A percentile compares a stretch with the other conserved stretches of the same genome.
Conservation (phyloP, 2,888 invertebrate genomes). For the Blomia tropicalis region DNA sequence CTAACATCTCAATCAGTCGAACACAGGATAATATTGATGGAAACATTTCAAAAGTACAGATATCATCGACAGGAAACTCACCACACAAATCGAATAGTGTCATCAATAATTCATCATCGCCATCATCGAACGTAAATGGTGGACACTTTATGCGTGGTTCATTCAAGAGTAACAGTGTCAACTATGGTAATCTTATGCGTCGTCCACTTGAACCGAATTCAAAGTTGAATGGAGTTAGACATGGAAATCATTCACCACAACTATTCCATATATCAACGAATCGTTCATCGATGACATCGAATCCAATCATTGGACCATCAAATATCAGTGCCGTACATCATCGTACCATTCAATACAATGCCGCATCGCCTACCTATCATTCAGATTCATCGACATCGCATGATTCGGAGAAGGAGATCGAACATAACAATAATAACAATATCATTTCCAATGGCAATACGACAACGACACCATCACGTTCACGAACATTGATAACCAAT, state of each 20-base stretch:
- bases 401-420: conserved; percentile 17
- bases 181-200: conserved; percentile 22
- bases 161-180: conserved; percentile 23
- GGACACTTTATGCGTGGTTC: conserved; percentile 18
- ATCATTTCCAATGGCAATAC: neutral
- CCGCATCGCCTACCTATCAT: conserved; percentile 8
- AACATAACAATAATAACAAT: conserved; percentile 9
- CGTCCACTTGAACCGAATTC: neutral
- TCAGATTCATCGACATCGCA: conserved; percentile 18
- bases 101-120: neutral
- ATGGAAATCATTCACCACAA: conserved; percentile 18
- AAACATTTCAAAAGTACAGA: conserved; percentile 1
- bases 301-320: too few relatives aligned
- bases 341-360: neutral
- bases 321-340: neutral
- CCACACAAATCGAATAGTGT: neutral
- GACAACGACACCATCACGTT: neutral
- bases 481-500: neutral
- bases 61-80: conserved; percentile 1
- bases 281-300: neutral
- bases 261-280: neutral
- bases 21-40: neutral
- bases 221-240: conserved; percentile 2
- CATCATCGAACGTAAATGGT: neutral
- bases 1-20: neutral